Conservation (phyloP, 2,113 vertebrate genomes). For the Todiramphus chloris region DNA sequence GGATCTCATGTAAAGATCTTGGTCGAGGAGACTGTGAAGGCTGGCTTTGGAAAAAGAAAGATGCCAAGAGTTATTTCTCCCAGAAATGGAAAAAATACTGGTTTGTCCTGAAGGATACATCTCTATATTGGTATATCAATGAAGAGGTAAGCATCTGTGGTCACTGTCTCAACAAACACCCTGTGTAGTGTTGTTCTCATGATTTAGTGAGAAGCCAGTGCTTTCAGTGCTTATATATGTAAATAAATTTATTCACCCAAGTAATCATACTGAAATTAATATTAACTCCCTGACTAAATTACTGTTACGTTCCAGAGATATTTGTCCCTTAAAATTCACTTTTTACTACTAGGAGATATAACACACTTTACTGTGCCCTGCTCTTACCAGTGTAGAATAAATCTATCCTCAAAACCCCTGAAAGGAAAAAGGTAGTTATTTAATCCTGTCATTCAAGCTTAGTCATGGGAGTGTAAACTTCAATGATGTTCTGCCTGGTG, state of each 20-base stretch:
- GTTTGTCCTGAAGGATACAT: slow-evolving; percentile 97
- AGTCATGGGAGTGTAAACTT: not conserved
- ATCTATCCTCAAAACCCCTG: not conserved
- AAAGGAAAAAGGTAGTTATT: not conserved
- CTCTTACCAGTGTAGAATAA: not conserved
- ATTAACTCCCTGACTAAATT: not conserved
- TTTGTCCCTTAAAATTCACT: not conserved
- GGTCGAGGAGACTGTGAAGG: slow-evolving; percentile 97
- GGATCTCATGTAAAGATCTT: slow-evolving; percentile 96
- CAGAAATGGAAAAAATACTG: slow-evolving; percentile 99
- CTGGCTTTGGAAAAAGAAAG: slow-evolving; percentile 99
- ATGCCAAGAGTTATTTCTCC: slow-evolving; percentile 97
- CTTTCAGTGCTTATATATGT: not conserved
- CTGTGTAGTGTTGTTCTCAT: not conserved
- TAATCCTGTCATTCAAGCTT: not conserved
- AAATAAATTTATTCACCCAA: not conserved
- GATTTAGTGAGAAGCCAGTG: not conserved
- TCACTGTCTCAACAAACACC: not conserved
- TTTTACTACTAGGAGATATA: not conserved
- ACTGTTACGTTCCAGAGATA: not conserved
- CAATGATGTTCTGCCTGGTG: not conserved
- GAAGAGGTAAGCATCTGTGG: slow-evolving; percentile 84
- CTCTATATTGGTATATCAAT: slow-evolving; percentile 98
- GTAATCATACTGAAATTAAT: not conserved
- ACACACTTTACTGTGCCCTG: not conserved